A percentile compares a stretch with the other conserved stretches of the same genome.
Conservation (phyloP, 2,888 invertebrate genomes). For the Sesamia inferens region DNA sequence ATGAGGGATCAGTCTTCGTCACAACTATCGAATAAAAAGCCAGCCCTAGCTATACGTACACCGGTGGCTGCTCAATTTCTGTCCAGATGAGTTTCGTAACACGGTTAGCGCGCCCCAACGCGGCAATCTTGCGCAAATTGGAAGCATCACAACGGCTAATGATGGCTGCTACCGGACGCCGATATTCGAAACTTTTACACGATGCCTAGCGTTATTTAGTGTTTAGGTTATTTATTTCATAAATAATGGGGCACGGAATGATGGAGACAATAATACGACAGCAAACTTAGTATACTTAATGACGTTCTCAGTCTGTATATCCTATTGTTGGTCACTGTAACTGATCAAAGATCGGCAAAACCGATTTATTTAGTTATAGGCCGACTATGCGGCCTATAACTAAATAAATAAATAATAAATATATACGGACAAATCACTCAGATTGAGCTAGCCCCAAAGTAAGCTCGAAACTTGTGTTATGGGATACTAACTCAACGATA, state of each 20-base stretch:
- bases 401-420: too few relatives aligned
- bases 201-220: constrained; percentile 15
- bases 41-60: constrained; percentile 8
- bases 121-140: constrained; percentile 69
- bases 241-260: too few relatives aligned
- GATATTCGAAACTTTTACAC: constrained; percentile 49
- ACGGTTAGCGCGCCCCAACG: constrained; percentile 63
- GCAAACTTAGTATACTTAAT: background rate
- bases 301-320: background rate
- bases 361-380: too few relatives aligned
- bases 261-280: background rate
- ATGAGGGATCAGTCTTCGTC: background rate
- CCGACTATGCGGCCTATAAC: too few relatives aligned
- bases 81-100: constrained; percentile 73
- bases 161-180: constrained; percentile 26
- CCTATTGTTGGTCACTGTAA: background rate
- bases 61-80: constrained; percentile 66
- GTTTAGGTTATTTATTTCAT: constrained; percentile 12
- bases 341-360: background rate
- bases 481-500: too few relatives aligned
- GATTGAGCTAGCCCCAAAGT: too few relatives aligned
- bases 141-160: constrained; percentile 55
- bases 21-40: constrained; percentile 48
- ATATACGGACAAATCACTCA: too few relatives aligned
- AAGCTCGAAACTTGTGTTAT: too few relatives aligned